These are phyloP conservation scores for Sitobion miscanthi DNA, from an alignment of 1,140 invertebrate species.

Conservation along the genomic window DNA sequence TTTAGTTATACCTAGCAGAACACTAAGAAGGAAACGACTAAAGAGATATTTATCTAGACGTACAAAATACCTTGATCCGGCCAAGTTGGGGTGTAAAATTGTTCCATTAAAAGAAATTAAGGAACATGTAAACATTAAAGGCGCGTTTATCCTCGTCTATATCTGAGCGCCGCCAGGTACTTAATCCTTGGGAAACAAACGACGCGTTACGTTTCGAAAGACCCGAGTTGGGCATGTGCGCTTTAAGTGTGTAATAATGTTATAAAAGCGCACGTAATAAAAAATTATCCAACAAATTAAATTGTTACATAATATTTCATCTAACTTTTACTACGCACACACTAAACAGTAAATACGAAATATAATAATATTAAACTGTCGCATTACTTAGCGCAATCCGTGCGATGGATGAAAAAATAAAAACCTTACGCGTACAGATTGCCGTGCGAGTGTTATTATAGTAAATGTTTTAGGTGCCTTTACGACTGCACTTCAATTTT, in stretches of 20 bases:
- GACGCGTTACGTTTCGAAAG: background rate
- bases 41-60: background rate
- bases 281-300: background rate
- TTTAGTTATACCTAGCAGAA: background rate
- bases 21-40: background rate
- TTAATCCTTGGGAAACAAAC: background rate
- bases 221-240: background rate
- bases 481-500: background rate
- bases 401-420: background rate
- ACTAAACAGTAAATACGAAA: background rate
- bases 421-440: background rate
- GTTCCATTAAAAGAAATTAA: background rate
- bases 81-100: background rate
- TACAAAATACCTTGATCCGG: background rate
- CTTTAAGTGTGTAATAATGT: background rate
- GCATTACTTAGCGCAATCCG: background rate
- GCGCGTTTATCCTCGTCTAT: background rate
- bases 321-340: background rate
- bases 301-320: background rate
- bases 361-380: background rate
- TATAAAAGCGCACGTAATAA: background rate
- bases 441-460: background rate
- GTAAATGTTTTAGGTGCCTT: background rate
- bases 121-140: background rate
- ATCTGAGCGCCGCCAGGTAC: background rate